Conservation (phyloP, 2,797 vertebrate genomes). For the Acrocephalus scirpaceus region DNA sequence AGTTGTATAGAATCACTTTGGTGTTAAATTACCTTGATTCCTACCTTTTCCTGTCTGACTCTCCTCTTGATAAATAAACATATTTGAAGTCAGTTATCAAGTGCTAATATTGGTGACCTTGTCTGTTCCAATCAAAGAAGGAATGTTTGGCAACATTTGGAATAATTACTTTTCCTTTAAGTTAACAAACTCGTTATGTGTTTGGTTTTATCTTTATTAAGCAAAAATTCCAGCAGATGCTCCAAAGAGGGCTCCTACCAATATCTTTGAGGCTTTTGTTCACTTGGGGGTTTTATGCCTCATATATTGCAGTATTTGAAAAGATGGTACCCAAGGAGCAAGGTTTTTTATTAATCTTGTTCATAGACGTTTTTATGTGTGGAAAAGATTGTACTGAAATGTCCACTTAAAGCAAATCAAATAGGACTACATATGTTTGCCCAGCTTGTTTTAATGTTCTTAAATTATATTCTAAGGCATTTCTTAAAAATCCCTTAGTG, state of each 20-base stretch:
- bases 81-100: background rate
- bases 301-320: background rate
- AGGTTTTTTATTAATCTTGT: background rate
- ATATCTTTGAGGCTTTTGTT: background rate
- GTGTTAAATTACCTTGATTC: background rate
- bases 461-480: background rate
- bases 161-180: background rate
- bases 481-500: background rate
- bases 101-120: background rate
- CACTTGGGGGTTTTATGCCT: background rate
- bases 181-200: background rate
- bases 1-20: background rate
- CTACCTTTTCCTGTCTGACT: background rate
- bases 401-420: slow-evolving; percentile 49
- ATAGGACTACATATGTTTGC: background rate
- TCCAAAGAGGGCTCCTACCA: background rate
- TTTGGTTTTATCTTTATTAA: background rate
- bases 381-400: background rate
- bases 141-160: background rate
- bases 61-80: background rate
- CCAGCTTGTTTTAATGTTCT: slow-evolving; percentile 41
- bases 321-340: background rate
- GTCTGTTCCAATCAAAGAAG: background rate
- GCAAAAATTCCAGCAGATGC: background rate
- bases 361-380: background rate